Evolutionary conservation across 1,140 invertebrate species (phyloP).

Genomic region (Apis mellifera): Amel_HAv3.1 CM009936.2:8128501-8129000

Average conservation of each 20-base stretch:
- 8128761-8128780: background rate
- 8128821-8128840: background rate
- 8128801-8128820: background rate
- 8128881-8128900: background rate
- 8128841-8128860: background rate
- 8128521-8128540: too few species aligned
- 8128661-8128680: too few species aligned
- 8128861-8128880: conserved; percentile 6
- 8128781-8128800: background rate
- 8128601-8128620: too few species aligned
- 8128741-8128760: background rate
- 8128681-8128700: too few species aligned
- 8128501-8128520: too few species aligned
- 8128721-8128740: too few species aligned
- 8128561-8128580: too few species aligned
- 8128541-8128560: too few species aligned
- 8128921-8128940: background rate
- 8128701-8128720: too few species aligned
- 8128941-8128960: background rate
- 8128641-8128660: too few species aligned
- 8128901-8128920: background rate
- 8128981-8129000: background rate
- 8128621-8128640: too few species aligned
- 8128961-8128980: background rate
- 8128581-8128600: too few species aligned